These are phyloP conservation scores for Meta bourneti DNA, from an alignment of 2,888 invertebrate species.

Conservation along the genomic window DNA sequence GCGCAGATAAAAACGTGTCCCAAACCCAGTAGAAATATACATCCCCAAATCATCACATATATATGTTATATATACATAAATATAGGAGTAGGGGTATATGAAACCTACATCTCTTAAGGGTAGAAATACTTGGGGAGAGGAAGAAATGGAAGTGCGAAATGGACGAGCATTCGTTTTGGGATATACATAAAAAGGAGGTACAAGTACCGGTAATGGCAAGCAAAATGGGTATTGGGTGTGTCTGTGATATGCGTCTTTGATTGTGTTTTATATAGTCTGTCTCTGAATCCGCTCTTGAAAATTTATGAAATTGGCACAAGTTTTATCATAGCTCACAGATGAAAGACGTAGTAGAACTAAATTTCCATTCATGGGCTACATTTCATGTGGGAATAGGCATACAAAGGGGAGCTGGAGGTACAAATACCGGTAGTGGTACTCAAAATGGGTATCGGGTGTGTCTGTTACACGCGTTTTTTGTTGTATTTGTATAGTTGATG, in stretches of 20 bases:
- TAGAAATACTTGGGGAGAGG: background rate
- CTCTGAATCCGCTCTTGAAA: background rate
- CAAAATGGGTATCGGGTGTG: no score
- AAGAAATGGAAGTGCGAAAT: constrained; percentile 26
- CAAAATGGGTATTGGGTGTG: constrained; percentile 12
- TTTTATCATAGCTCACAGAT: background rate
- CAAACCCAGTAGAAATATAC: background rate
- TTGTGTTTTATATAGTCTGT: background rate
- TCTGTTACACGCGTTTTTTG: no score
- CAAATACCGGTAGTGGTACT: no score
- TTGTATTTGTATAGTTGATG: no score
- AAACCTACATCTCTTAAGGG: constrained; percentile 15
- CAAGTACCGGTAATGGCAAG: constrained; percentile 8
- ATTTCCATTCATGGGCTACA: background rate
- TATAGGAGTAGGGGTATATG: background rate
- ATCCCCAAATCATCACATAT: background rate
- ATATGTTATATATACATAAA: constrained; percentile 25
- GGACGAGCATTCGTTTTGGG: constrained; percentile 26
- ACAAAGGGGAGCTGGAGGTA: no score
- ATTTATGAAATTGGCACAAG: background rate
- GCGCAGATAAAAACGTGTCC: background rate
- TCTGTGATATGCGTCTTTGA: constrained; percentile 11
- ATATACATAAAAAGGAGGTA: constrained; percentile 18
- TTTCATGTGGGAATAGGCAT: no score
- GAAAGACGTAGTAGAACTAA: background rate